phyloP scores from a whole-genome alignment of 2,113 vertebrate species.

The Entomyzon cyanotis region DNA sequence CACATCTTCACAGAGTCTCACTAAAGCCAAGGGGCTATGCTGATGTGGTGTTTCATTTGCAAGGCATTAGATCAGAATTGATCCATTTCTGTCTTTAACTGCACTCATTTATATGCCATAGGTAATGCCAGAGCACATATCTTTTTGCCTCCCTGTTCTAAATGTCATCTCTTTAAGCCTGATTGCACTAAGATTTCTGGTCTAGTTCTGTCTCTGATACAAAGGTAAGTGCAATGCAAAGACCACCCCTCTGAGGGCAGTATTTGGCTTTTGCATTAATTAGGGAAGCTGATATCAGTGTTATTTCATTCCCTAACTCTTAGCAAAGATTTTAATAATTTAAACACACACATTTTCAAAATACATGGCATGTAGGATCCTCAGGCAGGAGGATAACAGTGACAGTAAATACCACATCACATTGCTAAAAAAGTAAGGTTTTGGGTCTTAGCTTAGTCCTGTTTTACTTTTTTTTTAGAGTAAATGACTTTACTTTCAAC shows the following conservation, averaged over 20 bases:
- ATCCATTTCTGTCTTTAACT: background rate
- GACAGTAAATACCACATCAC: background rate
- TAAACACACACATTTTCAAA: background rate
- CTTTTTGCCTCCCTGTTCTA: background rate
- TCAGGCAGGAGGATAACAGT: background rate
- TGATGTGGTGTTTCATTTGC: background rate
- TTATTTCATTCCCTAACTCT: background rate
- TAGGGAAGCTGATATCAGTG: background rate
- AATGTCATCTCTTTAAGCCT: background rate
- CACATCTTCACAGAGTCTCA: background rate
- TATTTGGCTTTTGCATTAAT: background rate
- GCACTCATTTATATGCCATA: background rate
- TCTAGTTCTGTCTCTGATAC: background rate
- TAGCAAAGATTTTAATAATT: background rate
- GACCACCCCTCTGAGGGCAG: background rate
- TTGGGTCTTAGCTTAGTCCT: background rate
- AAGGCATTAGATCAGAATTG: background rate
- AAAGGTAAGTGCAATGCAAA: background rate
- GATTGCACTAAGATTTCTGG: background rate
- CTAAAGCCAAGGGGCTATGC: background rate
- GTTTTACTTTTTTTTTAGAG: background rate
- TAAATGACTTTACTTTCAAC: background rate
- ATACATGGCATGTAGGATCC: background rate
- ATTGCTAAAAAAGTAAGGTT: accelerated
- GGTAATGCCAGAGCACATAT: background rate